A percentile compares a stretch with the other conserved stretches of the same genome.
Evolutionary conservation across 2,113 vertebrate species (phyloP).

Genomic region (Oncorhynchus keta): DNA sequence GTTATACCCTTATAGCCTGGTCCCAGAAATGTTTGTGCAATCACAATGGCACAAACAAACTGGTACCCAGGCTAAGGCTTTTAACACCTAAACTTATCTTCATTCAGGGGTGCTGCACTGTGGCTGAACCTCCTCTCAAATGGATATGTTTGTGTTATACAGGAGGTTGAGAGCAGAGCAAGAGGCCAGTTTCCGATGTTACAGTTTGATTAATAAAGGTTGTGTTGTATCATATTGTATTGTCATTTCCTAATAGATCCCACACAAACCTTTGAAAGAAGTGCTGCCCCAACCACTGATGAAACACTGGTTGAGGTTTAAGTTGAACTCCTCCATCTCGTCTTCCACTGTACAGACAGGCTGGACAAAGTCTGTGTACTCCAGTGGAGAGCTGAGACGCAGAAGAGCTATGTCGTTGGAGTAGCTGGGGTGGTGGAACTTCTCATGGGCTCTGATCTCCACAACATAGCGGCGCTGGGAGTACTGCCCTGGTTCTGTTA

Average conservation of each 20-base stretch:
- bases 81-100: too few relatives aligned
- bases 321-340: constrained; percentile 32
- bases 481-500: constrained; percentile 20
- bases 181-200: too few relatives aligned
- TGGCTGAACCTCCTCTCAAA: too few relatives aligned
- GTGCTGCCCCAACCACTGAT: constrained; percentile 63
- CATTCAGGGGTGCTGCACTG: too few relatives aligned
- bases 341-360: constrained; percentile 46
- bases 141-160: too few relatives aligned
- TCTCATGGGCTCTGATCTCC: constrained; percentile 30
- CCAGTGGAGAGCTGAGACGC: constrained; percentile 42
- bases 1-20: background rate
- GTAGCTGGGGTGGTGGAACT: background rate
- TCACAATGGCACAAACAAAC: background rate
- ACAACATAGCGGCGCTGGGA: constrained; percentile 44
- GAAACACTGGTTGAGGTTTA: constrained; percentile 58
- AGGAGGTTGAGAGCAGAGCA: too few relatives aligned
- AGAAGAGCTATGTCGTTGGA: constrained; percentile 58
- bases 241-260: background rate
- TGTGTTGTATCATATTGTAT: too few relatives aligned
- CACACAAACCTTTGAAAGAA: constrained; percentile 44
- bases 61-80: too few relatives aligned
- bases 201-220: too few relatives aligned
- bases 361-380: constrained; percentile 46
- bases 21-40: background rate